These are phyloP conservation scores for Acanthopleura granulata DNA, from an alignment of 2,888 invertebrate genomes.

Conservation along the genomic window DNA sequence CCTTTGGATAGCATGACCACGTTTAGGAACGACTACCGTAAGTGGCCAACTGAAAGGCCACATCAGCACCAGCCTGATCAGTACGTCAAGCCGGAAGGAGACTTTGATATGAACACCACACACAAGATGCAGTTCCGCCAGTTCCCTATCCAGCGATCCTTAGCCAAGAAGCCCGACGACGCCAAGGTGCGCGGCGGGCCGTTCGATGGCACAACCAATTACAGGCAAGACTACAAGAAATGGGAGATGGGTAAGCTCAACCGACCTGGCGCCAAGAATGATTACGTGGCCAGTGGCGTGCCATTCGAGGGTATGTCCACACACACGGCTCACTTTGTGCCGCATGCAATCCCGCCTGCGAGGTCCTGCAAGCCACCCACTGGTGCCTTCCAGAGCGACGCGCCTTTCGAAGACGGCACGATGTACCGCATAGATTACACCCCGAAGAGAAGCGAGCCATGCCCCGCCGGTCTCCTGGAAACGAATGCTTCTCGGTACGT, in stretches of 20 bases:
- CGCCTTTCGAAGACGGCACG: conserved; percentile 64
- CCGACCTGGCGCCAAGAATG: conserved; percentile 41
- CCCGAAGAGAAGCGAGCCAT: conserved; percentile 52
- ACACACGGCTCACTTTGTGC: conserved; percentile 61
- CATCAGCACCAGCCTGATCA: conserved; percentile 52
- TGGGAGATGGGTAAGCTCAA: conserved; percentile 53
- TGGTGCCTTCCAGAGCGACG: conserved; percentile 42
- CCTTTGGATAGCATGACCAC: conserved; percentile 68
- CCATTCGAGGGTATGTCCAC: conserved; percentile 68
- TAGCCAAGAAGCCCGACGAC: conserved; percentile 46
- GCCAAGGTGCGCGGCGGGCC: conserved; percentile 45
- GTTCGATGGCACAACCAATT: conserved; percentile 63
- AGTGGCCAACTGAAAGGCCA: conserved; percentile 56
- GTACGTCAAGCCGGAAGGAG: conserved; percentile 62
- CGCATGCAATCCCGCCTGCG: conserved; percentile 42
- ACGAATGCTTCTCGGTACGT: conserved; percentile 43
- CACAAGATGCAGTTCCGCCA: conserved; percentile 55
- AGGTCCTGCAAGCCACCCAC: conserved; percentile 53
- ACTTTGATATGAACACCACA: conserved; percentile 64
- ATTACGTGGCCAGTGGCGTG: conserved; percentile 62
- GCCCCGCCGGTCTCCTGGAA: conserved; percentile 64
- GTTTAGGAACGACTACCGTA: conserved; percentile 59
- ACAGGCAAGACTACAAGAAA: conserved; percentile 57
- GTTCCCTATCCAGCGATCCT: conserved; percentile 50
- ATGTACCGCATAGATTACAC: conserved; percentile 66